Percentiles rank a stretch among this genome's conserved stretches.
Evolutionary conservation across 2,113 vertebrate species (phyloP).

Genomic region (Calypte anna): DNA sequence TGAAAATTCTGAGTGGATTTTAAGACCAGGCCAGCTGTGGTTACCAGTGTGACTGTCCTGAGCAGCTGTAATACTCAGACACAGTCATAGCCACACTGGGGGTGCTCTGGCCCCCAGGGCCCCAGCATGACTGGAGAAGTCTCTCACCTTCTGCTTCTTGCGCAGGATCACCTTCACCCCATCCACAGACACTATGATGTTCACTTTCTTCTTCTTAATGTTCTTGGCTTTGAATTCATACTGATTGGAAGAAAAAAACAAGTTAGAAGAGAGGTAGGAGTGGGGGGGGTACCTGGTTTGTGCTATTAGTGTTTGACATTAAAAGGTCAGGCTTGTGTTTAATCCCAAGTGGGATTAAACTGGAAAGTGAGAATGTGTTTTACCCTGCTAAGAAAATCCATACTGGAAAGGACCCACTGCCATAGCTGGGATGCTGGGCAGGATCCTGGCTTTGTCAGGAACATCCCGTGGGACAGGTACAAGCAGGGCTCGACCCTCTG

Average conservation of each 20-base stretch:
- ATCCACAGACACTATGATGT: constrained; percentile 86
- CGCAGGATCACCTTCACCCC: constrained; percentile 84
- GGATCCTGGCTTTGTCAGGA: neutral
- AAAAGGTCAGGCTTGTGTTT: neutral
- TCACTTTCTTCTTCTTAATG: constrained; percentile 92
- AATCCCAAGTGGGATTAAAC: neutral
- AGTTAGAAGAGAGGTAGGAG: neutral
- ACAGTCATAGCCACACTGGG: accelerated
- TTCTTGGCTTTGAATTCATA: constrained; percentile 94
- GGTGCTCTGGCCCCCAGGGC: neutral
- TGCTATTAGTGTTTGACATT: neutral
- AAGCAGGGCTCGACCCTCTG: neutral
- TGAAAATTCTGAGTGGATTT: neutral
- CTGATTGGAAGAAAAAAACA: constrained; percentile 55
- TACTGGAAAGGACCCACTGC: neutral
- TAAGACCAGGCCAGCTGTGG: neutral
- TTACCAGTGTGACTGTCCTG: neutral
- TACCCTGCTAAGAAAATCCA: neutral
- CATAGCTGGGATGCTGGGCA: neutral
- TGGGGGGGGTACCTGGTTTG: neutral
- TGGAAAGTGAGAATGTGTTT: neutral
- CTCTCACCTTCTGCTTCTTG: constrained; percentile 86
- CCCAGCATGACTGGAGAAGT: neutral
- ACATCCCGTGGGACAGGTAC: neutral
- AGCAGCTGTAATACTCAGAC: neutral